Conservation (phyloP, 2,113 vertebrate genomes). For the Siphamia tubifer region DNA sequence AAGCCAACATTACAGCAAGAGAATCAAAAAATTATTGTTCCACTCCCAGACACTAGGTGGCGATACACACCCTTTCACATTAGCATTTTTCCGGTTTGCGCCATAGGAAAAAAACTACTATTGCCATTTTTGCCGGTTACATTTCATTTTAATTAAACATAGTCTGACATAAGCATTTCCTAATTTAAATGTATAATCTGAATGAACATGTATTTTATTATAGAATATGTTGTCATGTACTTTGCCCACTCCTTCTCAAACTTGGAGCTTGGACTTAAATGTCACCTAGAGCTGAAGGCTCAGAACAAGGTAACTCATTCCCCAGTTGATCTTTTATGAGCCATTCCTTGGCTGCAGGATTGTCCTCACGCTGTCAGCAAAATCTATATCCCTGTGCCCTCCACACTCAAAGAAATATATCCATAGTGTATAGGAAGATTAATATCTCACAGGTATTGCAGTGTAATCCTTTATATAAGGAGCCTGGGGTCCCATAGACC, state of each 20-base stretch:
- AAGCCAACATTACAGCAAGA: too few relatives aligned
- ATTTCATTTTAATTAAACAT: too few relatives aligned
- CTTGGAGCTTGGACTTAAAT: not conserved
- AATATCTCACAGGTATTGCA: slow-evolving; percentile 13
- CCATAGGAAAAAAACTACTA: too few relatives aligned
- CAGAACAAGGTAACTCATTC: not conserved
- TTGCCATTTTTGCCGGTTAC: too few relatives aligned
- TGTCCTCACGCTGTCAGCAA: slow-evolving; percentile 2
- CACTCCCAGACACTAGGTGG: too few relatives aligned
- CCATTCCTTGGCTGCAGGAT: not conserved
- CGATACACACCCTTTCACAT: too few relatives aligned
- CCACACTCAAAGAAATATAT: slow-evolving; percentile 10
- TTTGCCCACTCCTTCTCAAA: not conserved
- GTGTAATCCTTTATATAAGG: slow-evolving; percentile 11
- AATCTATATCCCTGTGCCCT: slow-evolving; percentile 4
- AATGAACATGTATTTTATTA: too few relatives aligned
- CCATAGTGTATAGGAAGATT: slow-evolving; percentile 14
- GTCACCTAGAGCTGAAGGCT: not conserved
- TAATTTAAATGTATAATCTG: too few relatives aligned
- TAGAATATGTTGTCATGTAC: too few relatives aligned
- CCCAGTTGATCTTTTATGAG: slow-evolving; percentile 10
- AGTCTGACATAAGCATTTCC: too few relatives aligned
- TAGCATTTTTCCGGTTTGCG: too few relatives aligned
- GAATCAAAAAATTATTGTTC: too few relatives aligned
- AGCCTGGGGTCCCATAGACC: not conserved